Evolutionary conservation across 35 echinoderm and acorn worm species (phyloP), one percentile per base, ranked within the genome.

Genomic region (Ophiothrix spiculata): DNA sequence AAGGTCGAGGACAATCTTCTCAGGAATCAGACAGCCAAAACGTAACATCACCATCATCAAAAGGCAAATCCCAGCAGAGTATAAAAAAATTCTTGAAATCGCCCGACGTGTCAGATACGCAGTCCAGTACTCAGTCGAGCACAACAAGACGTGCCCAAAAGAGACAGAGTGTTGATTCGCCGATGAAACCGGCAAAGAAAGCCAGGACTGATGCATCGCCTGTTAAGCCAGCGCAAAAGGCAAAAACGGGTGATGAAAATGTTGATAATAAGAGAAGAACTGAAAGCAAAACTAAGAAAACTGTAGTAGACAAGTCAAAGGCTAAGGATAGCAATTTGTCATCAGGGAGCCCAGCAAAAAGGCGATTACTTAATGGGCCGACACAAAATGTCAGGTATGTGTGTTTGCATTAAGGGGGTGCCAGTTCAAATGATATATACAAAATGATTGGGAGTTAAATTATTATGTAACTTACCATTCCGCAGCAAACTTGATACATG

Each of bases 71-170:
- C 31, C 81, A 84, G 54, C 33, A 23, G 31, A 54, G 49, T 36
- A 84, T 63, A 45, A 84, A 69, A 35, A 60, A 84, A 35, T 84
- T 84, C 54, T 60, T 84, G 49, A 84, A 6, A 25, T 10, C 60
- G 29, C 3, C 60, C 17, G 60, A 69, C 10, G 17, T 28, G 2
- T n/a, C 60, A 15, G 23, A 28, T 69, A 25, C 60, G 17, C 60
- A 15, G 17, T 69, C 60, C 4, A 69, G 10, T 69, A 69, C 60
- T 6, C 60, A n/a, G 23, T 10, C 60, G 23, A 69, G 60, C 60
- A 15, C 60, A n/a, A 28, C 60, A 69, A 69, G 29, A n/a, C 60
- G 60, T n/a, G 8, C 6, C 1, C 6, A 6, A 69, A 69, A 69
- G 60, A 69, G 60, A 69, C 60, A 10, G 60, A 69, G 23, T 25